Base-by-base conservation (phyloP, 2,888 invertebrate species). In the Eristalis intricaria region DNA sequence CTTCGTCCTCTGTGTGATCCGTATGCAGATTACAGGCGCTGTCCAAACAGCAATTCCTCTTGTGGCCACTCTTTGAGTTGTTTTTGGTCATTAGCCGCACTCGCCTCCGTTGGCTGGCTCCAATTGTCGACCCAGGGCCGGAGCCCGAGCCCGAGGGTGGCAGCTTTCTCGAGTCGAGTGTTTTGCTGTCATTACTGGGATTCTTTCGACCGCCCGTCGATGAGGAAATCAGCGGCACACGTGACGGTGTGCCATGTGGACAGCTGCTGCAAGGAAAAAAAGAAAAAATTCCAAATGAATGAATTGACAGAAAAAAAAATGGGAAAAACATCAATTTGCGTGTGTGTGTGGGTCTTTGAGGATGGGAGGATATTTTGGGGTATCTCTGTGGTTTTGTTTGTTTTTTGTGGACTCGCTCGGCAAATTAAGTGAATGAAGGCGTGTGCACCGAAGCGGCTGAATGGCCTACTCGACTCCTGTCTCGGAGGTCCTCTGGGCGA, bases 161-260 rank as follows among this genome's bases (percentile, higher is more conserved):
- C 7, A 13, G 60, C 15, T 60, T 60, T 23, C 60, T 29, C 22
- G 58, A 23, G 58, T 23, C 22, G 56, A 26, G 73, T 66, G 60
- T 75, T 71, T 85, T 84, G 65, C 58, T 71, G 26, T 80, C 75
- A 32, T 60, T 60, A 4, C 60, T 29, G 50, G 50, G 19, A 35
- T 71, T 75, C 64, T 83, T 87, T n/a, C 83, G 40, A 23, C 65
- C 73, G 26, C 65, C 76, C 35, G 86, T 82, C 63, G 86, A 79
- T 82, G 90, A 91, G 94, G 95, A 95, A 90, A 96, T 95, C 90
- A 96, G 94, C 89, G 97, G 97, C 90, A 96, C 95, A 91, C 96
- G 94, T 81, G 96, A 96, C 65, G 96, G 97, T 2, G 96, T 97
- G 89, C 96, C 96, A 91, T 96, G 96, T 1, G 94, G 91, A 88